Conservation (phyloP, 2,797 vertebrate genomes). For the Glyptemys insculpta region DNA sequence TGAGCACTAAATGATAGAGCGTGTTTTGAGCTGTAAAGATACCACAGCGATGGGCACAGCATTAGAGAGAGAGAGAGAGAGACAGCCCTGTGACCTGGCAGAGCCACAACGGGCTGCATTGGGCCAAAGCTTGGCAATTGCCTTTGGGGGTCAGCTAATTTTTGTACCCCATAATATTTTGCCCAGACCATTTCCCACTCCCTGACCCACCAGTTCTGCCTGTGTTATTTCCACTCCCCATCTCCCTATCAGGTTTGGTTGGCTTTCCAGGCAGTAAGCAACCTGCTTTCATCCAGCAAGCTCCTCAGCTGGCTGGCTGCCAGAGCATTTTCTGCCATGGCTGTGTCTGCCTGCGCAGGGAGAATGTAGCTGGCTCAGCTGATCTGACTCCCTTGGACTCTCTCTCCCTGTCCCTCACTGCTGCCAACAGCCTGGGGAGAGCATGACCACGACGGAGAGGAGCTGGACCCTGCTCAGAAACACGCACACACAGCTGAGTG, state of each 20-base stretch:
- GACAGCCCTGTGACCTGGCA: accelerated
- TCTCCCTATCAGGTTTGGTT: not conserved
- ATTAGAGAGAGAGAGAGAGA: not conserved
- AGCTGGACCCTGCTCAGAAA: not conserved
- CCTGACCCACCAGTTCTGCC: not conserved
- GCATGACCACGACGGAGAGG: not conserved
- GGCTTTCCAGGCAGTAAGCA: not conserved
- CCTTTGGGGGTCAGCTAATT: not conserved
- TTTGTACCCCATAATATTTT: not conserved
- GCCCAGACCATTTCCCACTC: not conserved
- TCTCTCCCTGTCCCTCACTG: not conserved
- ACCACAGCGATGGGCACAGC: not conserved
- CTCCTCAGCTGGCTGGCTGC: conserved; percentile 10
- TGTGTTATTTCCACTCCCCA: not conserved
- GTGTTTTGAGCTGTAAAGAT: not conserved
- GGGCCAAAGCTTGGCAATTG: not conserved
- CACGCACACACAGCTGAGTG: not conserved
- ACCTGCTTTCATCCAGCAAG: not conserved
- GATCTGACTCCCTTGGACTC: not conserved
- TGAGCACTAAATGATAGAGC: not conserved
- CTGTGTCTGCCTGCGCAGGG: not conserved
- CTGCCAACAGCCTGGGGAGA: not conserved
- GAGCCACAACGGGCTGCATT: not conserved
- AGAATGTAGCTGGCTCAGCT: not conserved
- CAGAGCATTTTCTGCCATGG: not conserved